Evolutionary conservation across 1,140 invertebrate genomes (phyloP).

Genomic region (Colletes latitarsis): DNA sequence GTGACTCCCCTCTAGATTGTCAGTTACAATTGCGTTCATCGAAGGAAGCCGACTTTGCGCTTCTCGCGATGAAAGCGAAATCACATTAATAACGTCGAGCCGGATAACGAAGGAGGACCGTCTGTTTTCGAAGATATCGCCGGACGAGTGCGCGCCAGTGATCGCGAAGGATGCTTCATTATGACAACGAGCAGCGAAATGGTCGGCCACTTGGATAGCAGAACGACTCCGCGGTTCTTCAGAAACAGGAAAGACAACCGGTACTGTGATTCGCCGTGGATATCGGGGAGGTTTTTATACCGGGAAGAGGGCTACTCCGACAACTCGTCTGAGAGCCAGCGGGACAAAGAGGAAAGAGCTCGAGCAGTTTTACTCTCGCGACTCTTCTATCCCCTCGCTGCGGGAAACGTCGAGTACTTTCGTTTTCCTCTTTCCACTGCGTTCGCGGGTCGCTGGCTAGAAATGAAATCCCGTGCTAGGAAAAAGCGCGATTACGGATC

Average conservation of each 20-base stretch:
- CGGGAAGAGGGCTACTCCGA: not conserved
- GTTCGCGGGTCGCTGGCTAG: not conserved
- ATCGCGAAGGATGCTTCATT: not conserved
- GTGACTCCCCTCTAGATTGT: too few relatives aligned
- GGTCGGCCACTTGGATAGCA: not conserved
- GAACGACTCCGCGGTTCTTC: not conserved
- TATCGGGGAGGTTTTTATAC: conserved; percentile 5
- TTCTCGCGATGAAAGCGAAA: too few relatives aligned
- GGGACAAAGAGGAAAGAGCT: not conserved
- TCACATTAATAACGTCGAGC: too few relatives aligned
- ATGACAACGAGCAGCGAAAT: not conserved
- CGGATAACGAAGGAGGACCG: too few relatives aligned
- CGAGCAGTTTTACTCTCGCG: not conserved
- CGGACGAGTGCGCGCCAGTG: too few relatives aligned
- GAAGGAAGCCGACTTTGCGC: too few relatives aligned
- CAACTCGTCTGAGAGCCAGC: conserved; percentile 4
- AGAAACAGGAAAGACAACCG: not conserved
- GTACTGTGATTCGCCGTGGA: not conserved
- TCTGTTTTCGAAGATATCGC: too few relatives aligned
- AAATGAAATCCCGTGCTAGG: not conserved
- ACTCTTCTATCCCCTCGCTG: not conserved
- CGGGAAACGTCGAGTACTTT: not conserved
- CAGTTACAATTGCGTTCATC: too few relatives aligned
- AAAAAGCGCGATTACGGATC: not conserved
- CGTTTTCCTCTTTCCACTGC: not conserved